Evolutionary conservation across 2,888 invertebrate genomes (phyloP).

Genomic region (Mellilla xanthometata): DNA sequence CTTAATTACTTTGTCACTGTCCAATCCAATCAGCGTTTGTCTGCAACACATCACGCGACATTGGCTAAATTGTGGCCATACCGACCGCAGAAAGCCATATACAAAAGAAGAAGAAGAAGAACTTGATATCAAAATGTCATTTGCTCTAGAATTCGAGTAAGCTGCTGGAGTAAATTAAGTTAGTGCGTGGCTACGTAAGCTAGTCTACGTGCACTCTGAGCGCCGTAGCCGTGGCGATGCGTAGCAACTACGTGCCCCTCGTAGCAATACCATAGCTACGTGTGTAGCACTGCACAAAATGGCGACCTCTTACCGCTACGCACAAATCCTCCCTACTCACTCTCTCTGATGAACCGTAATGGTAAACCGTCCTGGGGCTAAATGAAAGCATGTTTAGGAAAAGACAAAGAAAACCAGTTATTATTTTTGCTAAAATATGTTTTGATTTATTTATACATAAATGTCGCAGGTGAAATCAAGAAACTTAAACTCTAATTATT

Average conservation of each 20-base stretch:
- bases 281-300: slow-evolving; percentile 45
- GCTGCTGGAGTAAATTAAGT: no score
- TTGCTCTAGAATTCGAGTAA: no score
- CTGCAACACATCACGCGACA: no score
- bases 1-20: no score
- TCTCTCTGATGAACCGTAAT: slow-evolving; percentile 41
- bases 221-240: slow-evolving; percentile 9
- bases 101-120: no score
- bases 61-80: no score
- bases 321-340: slow-evolving; percentile 35
- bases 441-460: neutral
- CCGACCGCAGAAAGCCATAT: no score
- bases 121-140: no score
- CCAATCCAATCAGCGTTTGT: no score
- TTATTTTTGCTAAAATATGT: no score
- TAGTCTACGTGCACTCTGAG: slow-evolving; percentile 1
- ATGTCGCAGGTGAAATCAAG: neutral
- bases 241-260: slow-evolving; percentile 24
- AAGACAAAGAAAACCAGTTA: neutral
- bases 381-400: slow-evolving; percentile 7
- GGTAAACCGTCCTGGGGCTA: slow-evolving; percentile 17
- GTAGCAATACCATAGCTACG: slow-evolving; percentile 43
- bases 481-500: neutral
- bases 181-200: neutral
- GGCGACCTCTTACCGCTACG: slow-evolving; percentile 53